These are phyloP conservation scores for Crenuchus spilurus DNA, from an alignment of 2,797 vertebrate genomes.

Conservation along the genomic window DNA sequence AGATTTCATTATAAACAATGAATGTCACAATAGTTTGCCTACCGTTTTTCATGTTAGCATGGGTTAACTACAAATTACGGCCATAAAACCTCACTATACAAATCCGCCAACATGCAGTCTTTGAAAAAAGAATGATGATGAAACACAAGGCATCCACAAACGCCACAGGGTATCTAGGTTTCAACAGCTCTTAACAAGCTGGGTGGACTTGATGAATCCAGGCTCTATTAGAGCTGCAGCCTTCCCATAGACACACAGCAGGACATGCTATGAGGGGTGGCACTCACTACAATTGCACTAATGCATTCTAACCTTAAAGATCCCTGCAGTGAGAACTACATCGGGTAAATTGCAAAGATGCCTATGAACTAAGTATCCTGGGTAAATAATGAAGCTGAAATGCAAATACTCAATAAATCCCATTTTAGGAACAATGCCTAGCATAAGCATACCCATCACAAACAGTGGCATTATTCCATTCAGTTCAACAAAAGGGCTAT, in stretches of 20 bases:
- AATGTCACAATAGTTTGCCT: slow-evolving; percentile 84
- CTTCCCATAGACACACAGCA: slow-evolving; percentile 53
- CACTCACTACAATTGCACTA: slow-evolving; percentile 46
- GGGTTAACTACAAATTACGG: slow-evolving; percentile 81
- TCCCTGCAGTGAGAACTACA: slow-evolving; percentile 37
- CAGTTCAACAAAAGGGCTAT: too few species aligned
- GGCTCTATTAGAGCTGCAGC: slow-evolving; percentile 69
- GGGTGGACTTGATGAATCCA: slow-evolving; percentile 72
- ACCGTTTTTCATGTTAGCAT: slow-evolving; percentile 79
- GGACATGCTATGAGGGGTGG: slow-evolving; percentile 40
- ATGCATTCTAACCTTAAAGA: slow-evolving; percentile 39
- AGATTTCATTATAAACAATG: slow-evolving; percentile 88
- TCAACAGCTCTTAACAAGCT: slow-evolving; percentile 71
- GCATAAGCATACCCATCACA: neutral
- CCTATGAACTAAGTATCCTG: slow-evolving; percentile 11
- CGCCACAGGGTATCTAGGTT: slow-evolving; percentile 73
- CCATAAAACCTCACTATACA: slow-evolving; percentile 70
- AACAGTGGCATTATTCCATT: neutral
- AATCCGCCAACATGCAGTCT: slow-evolving; percentile 32
- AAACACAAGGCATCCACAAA: slow-evolving; percentile 71
- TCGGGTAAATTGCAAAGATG: slow-evolving; percentile 26
- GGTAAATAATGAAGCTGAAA: slow-evolving; percentile 12
- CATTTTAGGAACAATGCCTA: neutral
- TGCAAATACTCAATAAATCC: slow-evolving; percentile 4
- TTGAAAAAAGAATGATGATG: slow-evolving; percentile 51